These are phyloP conservation scores for Tachysurus fulvidraco DNA, from an alignment of 2,113 vertebrate species.

Conservation along the genomic window DNA sequence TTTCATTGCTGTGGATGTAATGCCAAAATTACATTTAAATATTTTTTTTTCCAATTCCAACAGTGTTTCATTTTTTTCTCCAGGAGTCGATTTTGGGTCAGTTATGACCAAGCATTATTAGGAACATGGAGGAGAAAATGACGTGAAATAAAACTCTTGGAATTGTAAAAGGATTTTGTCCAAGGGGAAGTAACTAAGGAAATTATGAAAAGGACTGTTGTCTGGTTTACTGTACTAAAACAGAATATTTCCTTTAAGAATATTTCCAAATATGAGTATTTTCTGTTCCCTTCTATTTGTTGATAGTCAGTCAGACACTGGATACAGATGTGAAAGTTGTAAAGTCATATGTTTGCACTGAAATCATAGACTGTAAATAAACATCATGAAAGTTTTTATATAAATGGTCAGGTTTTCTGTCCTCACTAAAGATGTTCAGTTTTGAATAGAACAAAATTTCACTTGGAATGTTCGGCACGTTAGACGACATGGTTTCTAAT, in stretches of 20 bases:
- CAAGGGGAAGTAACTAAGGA: not conserved
- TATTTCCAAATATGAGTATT: not conserved
- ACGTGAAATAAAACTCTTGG: not conserved
- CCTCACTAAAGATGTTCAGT: not conserved
- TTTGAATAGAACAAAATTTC: not conserved
- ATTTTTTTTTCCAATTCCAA: not conserved
- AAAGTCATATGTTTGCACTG: conserved; percentile 47
- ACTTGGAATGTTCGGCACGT: not conserved
- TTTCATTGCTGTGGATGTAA: conserved; percentile 7
- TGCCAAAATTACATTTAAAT: too few species aligned
- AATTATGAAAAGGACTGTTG: not conserved
- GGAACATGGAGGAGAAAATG: not conserved
- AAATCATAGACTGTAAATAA: conserved; percentile 51
- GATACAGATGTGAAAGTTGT: conserved; percentile 23
- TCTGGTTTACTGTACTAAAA: not conserved
- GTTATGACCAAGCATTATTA: not conserved
- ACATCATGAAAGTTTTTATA: conserved; percentile 3
- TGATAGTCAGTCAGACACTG: conserved; percentile 30
- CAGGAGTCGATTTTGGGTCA: not conserved
- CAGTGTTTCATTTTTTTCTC: not conserved
- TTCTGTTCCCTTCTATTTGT: not conserved
- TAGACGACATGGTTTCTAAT: not conserved
- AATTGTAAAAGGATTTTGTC: not conserved
- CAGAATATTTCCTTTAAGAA: not conserved
- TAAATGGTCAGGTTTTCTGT: not conserved